Base-by-base conservation (phyloP, 2,888 invertebrate genomes). In the Neoscelio sp. region DNA sequence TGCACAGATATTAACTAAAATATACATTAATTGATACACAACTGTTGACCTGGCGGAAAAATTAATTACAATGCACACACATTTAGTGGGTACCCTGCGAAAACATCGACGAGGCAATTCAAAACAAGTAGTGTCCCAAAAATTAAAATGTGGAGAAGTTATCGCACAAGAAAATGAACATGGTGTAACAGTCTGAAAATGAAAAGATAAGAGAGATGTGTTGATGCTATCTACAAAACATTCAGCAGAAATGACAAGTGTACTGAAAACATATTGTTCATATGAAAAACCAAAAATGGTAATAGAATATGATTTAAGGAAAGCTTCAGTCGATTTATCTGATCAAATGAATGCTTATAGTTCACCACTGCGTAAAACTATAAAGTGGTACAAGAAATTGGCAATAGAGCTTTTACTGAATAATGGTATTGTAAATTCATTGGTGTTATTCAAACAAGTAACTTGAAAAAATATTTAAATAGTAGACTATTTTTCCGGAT, bases 11-110 rank as follows among this genome's bases (percentile, higher is more conserved):
- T n/a, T n/a, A n/a, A n/a, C n/a, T n/a, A n/a, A n/a, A n/a, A n/a
- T n/a, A n/a, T n/a, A n/a, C n/a, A n/a, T n/a, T n/a, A 87, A 87
- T 75, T 86, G 84, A 83, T 87, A 87, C 65, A 86, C 84, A 54
- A 85, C 84, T 48, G 76, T 83, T 10, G 77, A 80, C 48, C 58
- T 80, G 52, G 82, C 81, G 2, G 74, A 83, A 80, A 56, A 83
- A 54, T 83, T 86, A 10, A 48, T 85, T 58, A 38, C 74, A 40
- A 80, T 74, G 40, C 56, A 82, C 4, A 50, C 48, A 28, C 28
- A 50, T 50, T 15, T 50, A 15, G 7, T 50, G 8, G 48, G 48
- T 7, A 30, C 48, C 12, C 7, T 50, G 12, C 28, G 28, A 50
- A 26, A 15, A 15, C 28, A 50, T 50, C 1, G 48, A 6, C 2